Evolutionary conservation across 2,888 invertebrate genomes (phyloP).

Genomic region (Anthoptus insignis): DNA sequence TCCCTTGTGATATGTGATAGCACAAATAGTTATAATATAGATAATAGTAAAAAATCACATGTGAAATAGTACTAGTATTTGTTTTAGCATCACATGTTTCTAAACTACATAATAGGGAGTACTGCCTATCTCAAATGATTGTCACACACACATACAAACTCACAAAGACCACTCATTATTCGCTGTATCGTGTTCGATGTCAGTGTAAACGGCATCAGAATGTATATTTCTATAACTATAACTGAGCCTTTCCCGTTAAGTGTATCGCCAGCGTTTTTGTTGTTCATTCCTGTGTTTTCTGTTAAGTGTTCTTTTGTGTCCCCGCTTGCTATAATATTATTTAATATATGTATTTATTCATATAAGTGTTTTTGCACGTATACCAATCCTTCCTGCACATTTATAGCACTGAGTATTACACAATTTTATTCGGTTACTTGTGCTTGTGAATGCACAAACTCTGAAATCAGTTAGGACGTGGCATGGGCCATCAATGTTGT

Average conservation of each 20-base stretch:
- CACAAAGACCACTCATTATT: constrained; percentile 46
- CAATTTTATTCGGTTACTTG: constrained; percentile 75
- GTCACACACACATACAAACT: constrained; percentile 58
- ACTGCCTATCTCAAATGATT: constrained; percentile 57
- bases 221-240: constrained; percentile 62
- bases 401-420: constrained; percentile 77
- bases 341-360: constrained; percentile 63
- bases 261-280: constrained; percentile 69
- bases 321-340: constrained; percentile 80
- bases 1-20: constrained; percentile 21
- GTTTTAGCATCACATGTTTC: constrained; percentile 20
- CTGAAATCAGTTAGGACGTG: constrained; percentile 73
- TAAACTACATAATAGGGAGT: constrained; percentile 51
- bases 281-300: constrained; percentile 67
- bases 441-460: constrained; percentile 84
- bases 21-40: constrained; percentile 39
- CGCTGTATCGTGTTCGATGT: constrained; percentile 62
- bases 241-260: constrained; percentile 74
- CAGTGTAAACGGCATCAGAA: constrained; percentile 76
- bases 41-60: constrained; percentile 19
- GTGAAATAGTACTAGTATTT: constrained; percentile 20
- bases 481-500: constrained; percentile 84
- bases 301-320: constrained; percentile 72
- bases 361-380: constrained; percentile 83
- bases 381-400: constrained; percentile 81